Base-by-base conservation (phyloP, 2,113 vertebrate species). In the Aegypius monachus region DNA sequence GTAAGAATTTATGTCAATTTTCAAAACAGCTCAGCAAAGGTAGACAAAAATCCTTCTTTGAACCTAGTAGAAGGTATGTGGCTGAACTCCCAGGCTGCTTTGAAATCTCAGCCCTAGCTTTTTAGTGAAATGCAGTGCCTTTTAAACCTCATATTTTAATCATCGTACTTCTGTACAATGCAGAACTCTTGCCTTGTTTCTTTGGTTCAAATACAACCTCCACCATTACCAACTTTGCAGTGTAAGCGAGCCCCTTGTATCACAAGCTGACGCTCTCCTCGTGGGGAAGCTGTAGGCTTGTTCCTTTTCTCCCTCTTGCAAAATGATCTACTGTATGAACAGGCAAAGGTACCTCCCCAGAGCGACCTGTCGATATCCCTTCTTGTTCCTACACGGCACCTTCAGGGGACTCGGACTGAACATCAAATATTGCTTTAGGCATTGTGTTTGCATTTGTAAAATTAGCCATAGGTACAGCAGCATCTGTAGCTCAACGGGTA, bases 91-190 rank as follows among this genome's bases (percentile, higher is more conserved):
- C 9, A 59, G 63, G 2, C 73, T 90, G 73, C 93, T 91, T 78
- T 84, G 91, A 90, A 87, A 78, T 43, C 73, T 52, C 66, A 93
- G 65, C 68, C 74, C 36, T 18, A 29, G 65, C 53, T 84, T 68
- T 96, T 84, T 87, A 96, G 95, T 53, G 67, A 87, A 83, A 67
- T 20, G 34, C n/a, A 38, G 78, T 65, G 84, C 93, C 56, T 96
- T 97, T 96, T 93, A 66, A n/a, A 80, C 16, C 58, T 94, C 31
- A 62, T 81, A 55, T 82, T 96, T 97, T 90, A 97, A 95, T 96
- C 94, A 88, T 22, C 12, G 6, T 22, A 58, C 50, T 90, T 34
- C 73, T 61, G n/a, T 55, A 82, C 82, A 74, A 80, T 14, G 77
- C 61, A 84, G 74, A 88, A 80, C 58, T 78, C 88, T 56, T 20